Evolutionary conservation across 2,888 invertebrate species (phyloP).

Genomic region (Parapristionchus giblindavisi): DNA sequence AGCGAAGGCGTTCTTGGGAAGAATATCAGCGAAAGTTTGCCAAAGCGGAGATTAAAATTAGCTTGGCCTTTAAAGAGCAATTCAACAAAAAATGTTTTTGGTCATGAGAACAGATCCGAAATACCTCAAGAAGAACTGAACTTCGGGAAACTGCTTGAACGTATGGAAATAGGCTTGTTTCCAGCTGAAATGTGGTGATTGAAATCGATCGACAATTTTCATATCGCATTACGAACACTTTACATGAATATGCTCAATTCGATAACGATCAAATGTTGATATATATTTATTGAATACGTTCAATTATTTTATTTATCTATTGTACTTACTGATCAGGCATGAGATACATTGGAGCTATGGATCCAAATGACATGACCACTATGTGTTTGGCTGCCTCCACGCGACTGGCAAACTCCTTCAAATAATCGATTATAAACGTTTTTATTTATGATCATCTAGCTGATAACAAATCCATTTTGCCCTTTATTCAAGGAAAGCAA

Average conservation of each 20-base stretch:
- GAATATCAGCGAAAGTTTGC: background rate
- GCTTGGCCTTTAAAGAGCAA: too few species aligned
- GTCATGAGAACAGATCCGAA: background rate
- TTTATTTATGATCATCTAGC: too few species aligned
- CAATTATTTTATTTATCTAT: too few species aligned
- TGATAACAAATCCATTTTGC: too few species aligned
- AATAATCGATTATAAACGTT: too few species aligned
- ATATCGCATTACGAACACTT: too few species aligned
- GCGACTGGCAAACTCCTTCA: slow-evolving; percentile 48
- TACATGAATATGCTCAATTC: too few species aligned
- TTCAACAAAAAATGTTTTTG: background rate
- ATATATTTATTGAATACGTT: too few species aligned
- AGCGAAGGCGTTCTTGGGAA: slow-evolving; percentile 50
- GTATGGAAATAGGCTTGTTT: slow-evolving; percentile 46
- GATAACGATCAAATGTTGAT: too few species aligned
- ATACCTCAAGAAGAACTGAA: slow-evolving; percentile 50
- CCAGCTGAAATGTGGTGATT: slow-evolving; percentile 18
- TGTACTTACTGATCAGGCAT: slow-evolving; percentile 15
- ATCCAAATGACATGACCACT: slow-evolving; percentile 57
- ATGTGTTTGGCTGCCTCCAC: slow-evolving; percentile 46
- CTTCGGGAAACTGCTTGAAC: slow-evolving; percentile 48
- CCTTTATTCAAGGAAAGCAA: too few species aligned
- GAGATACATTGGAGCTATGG: slow-evolving; percentile 36
- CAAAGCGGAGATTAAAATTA: too few species aligned
- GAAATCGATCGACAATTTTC: background rate